A percentile compares a stretch with the other conserved stretches of the same genome.
Evolutionary conservation across 2,113 vertebrate genomes (phyloP).

Genomic region (Nyctibius bracteatus): DNA sequence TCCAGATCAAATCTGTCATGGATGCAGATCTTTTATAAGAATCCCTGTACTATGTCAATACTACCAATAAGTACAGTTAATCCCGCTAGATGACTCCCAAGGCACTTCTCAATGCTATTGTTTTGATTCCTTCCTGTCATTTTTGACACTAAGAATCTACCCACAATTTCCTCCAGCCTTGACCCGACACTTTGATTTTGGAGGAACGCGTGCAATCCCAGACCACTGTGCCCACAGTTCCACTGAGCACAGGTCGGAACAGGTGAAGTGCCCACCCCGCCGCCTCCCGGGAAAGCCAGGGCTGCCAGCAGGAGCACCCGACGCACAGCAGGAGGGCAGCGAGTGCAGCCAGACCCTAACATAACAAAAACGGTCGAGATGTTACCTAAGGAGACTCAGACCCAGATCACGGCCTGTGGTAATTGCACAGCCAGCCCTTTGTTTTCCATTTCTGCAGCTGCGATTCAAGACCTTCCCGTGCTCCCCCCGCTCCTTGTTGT

Average conservation of each 20-base stretch:
- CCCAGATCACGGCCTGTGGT: neutral
- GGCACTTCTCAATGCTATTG: neutral
- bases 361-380: neutral
- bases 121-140: neutral
- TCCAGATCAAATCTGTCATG: neutral
- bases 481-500: neutral
- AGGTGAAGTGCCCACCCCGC: rapidly evolving
- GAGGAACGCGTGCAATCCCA: neutral
- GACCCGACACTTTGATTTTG: neutral
- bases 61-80: neutral
- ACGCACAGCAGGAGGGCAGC: neutral
- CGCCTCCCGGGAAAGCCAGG: neutral
- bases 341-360: rapidly evolving
- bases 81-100: neutral
- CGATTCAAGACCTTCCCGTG: neutral
- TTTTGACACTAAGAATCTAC: neutral
- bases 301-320: neutral
- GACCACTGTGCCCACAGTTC: neutral
- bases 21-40: neutral
- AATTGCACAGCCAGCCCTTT: neutral
- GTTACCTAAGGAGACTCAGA: neutral
- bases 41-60: neutral
- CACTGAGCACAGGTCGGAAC: rapidly evolving
- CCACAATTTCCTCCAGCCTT: neutral
- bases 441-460: neutral